Percentiles rank a stretch among this genome's conserved stretches.
These are phyloP conservation scores for Rambutsinella grinnellia DNA, from an alignment of 2,888 invertebrate genomes.

Conservation along the genomic window DNA sequence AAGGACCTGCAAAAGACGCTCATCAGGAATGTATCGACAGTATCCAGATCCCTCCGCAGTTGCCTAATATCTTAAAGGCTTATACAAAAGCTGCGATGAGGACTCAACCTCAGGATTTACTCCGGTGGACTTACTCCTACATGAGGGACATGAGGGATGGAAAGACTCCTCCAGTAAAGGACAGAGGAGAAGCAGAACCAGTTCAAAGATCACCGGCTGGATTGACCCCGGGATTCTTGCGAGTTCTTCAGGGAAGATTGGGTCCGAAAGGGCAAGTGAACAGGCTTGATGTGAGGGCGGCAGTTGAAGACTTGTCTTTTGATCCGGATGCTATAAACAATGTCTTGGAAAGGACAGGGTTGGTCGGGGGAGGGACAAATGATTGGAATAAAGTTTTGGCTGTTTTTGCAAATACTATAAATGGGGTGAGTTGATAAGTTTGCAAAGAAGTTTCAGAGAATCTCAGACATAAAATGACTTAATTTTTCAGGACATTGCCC, in stretches of 20 bases:
- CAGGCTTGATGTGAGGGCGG: slow-evolving; percentile 26
- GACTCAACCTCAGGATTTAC: slow-evolving; percentile 32
- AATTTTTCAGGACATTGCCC: slow-evolving; percentile 51
- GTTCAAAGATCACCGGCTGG: slow-evolving; percentile 44
- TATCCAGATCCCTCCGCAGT: slow-evolving; percentile 38
- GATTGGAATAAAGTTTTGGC: slow-evolving; percentile 57
- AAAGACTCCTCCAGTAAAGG: slow-evolving; percentile 55
- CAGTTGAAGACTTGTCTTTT: slow-evolving; percentile 56
- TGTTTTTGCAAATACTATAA: slow-evolving; percentile 53
- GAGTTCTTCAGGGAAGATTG: slow-evolving; percentile 27
- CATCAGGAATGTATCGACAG: slow-evolving; percentile 28
- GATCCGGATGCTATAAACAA: slow-evolving; percentile 32
- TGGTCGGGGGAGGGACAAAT: slow-evolving; percentile 32
- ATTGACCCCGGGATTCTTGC: slow-evolving; percentile 44
- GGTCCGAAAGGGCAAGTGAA: slow-evolving; percentile 21
- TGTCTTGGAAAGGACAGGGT: slow-evolving; percentile 22
- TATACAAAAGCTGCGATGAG: slow-evolving; percentile 44
- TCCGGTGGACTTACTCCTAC: slow-evolving; percentile 45
- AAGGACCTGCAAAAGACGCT: background rate
- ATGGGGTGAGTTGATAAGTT: slow-evolving; percentile 40
- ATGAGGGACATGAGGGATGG: slow-evolving; percentile 57
- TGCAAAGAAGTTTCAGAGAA: no score
- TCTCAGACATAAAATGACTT: no score
- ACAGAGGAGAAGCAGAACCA: slow-evolving; percentile 51
- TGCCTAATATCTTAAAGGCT: slow-evolving; percentile 30